Evolutionary conservation across 2,888 invertebrate genomes (phyloP).

Genomic region (Ectobius pallidus): DNA sequence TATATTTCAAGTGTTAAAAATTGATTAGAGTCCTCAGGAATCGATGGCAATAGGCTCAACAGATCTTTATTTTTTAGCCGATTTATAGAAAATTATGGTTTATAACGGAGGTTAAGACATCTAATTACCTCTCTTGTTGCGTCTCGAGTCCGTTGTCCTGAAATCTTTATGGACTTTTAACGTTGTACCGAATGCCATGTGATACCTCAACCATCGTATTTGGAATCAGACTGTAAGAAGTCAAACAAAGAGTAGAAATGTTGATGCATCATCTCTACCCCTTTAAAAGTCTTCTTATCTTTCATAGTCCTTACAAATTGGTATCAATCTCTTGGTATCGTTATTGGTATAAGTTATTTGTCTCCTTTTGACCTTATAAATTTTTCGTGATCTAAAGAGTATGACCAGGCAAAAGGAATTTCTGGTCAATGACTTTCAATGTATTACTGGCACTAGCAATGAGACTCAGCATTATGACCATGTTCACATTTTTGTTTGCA

Average conservation of each 20-base stretch:
- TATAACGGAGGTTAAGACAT: background rate
- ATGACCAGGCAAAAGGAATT: background rate
- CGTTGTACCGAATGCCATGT: background rate
- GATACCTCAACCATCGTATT: conserved; percentile 1
- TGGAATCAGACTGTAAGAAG: background rate
- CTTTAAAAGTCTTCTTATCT: background rate
- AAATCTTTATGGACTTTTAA: background rate
- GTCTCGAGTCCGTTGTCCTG: background rate
- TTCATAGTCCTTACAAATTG: background rate
- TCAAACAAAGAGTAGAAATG: background rate
- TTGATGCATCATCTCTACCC: background rate
- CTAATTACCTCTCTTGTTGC: background rate
- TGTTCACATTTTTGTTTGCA: background rate
- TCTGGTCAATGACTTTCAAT: background rate
- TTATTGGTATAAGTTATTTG: background rate
- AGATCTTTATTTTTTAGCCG: background rate
- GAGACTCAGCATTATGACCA: background rate
- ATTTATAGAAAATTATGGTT: background rate
- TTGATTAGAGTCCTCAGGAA: background rate
- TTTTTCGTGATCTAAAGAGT: background rate
- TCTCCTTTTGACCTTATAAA: background rate
- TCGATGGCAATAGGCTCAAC: background rate
- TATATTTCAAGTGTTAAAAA: no score
- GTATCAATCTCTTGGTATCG: no score
- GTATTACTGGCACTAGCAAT: background rate